A percentile compares a stretch with the other conserved stretches of the same genome.
Evolutionary conservation across 1,140 invertebrate species (phyloP).

Genomic region (Campoletis sonorensis): DNA sequence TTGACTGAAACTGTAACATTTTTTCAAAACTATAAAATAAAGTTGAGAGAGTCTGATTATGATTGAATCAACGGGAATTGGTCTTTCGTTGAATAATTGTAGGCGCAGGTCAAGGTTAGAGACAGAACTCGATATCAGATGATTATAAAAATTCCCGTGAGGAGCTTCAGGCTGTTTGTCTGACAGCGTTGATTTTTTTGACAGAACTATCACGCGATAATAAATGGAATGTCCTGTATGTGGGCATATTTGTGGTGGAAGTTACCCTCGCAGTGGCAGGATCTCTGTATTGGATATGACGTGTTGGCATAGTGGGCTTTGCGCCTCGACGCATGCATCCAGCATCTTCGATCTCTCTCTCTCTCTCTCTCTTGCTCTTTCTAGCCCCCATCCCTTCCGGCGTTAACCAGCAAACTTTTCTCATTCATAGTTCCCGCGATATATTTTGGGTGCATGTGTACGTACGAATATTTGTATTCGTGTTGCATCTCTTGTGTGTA

Average conservation of each 20-base stretch:
- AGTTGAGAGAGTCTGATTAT: too few species aligned
- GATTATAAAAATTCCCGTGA: too few species aligned
- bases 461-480: not conserved
- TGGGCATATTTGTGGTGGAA: slow-evolving; percentile 11
- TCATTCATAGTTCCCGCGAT: slow-evolving; percentile 16
- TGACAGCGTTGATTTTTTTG: too few species aligned
- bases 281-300: slow-evolving; percentile 75
- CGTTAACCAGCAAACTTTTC: slow-evolving; percentile 23
- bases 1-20: too few species aligned
- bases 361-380: too few species aligned
- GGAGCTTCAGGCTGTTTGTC: too few species aligned
- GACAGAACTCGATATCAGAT: too few species aligned
- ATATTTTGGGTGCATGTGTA: not conserved
- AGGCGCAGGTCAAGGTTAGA: too few species aligned
- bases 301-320: slow-evolving; percentile 70
- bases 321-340: slow-evolving; percentile 73
- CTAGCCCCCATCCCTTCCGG: not conserved
- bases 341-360: slow-evolving; percentile 25
- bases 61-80: too few species aligned
- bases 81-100: too few species aligned
- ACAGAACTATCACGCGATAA: too few species aligned
- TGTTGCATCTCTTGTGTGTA: not conserved
- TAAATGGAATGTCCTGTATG: not conserved
- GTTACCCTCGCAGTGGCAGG: slow-evolving; percentile 30
- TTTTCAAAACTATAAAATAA: too few species aligned